Evolutionary conservation across 2,888 invertebrate species (phyloP), one percentile per base, ranked within the genome.

Genomic region (Acleris literana): DNA sequence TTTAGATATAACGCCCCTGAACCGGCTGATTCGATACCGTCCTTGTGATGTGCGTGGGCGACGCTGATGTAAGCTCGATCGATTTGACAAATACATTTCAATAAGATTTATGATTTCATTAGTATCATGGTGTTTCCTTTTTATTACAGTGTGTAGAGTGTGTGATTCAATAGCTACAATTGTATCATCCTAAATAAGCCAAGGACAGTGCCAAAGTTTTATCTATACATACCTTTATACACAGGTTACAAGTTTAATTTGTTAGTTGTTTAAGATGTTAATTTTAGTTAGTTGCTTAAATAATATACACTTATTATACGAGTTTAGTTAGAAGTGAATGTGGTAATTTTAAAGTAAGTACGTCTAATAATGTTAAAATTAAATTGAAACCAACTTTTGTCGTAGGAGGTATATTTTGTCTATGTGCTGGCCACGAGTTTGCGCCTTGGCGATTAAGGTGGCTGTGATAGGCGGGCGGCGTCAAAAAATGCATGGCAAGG

Each of bases 151-250:
- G 9, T 46, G 46, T 57, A 57, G 20, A 22, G n/a, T 22, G 46
- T 22, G 57, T 25, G 25, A 49, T 55, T 20, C 20, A 13, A 39
- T 44, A 44, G 13, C 20, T 18, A 3, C 11, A 46, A 20, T 49
- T 49, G 46, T 44, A 60, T 22, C 33, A 48, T 11, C 39, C 49
- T 29, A 29, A 49, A 44, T n/a, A 49, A 33, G 66, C 66, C 66
- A 66, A 62, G 22, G 39, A 57, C 22, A 57, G 66, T 66, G 66
- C 66, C 66, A 66, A 33, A 33, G 33, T 33, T 33, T 33, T 33
- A 62, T 54, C 56, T 65, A 29, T 55, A n/a, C 16, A 39, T 51
- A 66, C 46, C 49, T 66, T 52, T 62, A 66, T 66, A 66, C 66
- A 52, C 61, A 52, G 46, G 56, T 66, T 56, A 66, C 4, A 25